A percentile compares a stretch with the other conserved stretches of the same genome.
Conservation (phyloP, 2,888 invertebrate species). For the Andrena hattorfiana region DNA sequence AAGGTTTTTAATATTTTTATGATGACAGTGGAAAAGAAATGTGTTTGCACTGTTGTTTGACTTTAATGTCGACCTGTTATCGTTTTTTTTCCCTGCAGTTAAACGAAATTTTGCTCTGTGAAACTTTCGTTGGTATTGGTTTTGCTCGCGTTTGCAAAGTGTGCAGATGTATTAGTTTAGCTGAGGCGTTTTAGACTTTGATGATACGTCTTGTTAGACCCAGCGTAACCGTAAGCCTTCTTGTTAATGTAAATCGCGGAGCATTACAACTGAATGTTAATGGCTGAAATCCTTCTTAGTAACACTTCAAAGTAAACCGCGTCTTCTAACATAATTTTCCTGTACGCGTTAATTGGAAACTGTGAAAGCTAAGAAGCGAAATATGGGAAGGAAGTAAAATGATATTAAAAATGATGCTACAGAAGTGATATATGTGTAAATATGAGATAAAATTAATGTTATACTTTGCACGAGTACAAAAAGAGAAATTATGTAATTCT, state of each 20-base stretch:
- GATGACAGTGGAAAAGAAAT: background rate
- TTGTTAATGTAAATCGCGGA: slow-evolving; percentile 47
- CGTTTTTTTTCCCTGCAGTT: background rate
- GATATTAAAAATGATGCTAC: too few species aligned
- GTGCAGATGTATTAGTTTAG: background rate
- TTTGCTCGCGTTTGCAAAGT: background rate
- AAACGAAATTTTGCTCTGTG: background rate
- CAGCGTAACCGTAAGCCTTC: slow-evolving; percentile 15
- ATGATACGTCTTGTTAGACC: slow-evolving; percentile 4
- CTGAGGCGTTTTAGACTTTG: slow-evolving; percentile 15
- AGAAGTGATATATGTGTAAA: too few species aligned
- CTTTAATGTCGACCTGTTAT: background rate
- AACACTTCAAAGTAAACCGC: background rate
- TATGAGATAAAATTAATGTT: too few species aligned
- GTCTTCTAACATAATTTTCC: background rate
- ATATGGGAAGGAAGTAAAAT: too few species aligned
- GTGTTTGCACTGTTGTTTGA: background rate
- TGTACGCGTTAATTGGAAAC: background rate
- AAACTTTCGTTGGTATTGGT: background rate
- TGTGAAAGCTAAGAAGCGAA: background rate
- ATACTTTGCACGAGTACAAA: background rate
- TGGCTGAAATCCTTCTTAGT: slow-evolving; percentile 24
- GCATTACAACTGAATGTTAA: slow-evolving; percentile 27
- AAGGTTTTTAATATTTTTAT: slow-evolving; percentile 1
- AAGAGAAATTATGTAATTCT: background rate